A percentile compares a stretch with the other conserved stretches of the same genome.
Conservation (phyloP, 1,140 invertebrate genomes). For the Piezodorus guildinii region DNA sequence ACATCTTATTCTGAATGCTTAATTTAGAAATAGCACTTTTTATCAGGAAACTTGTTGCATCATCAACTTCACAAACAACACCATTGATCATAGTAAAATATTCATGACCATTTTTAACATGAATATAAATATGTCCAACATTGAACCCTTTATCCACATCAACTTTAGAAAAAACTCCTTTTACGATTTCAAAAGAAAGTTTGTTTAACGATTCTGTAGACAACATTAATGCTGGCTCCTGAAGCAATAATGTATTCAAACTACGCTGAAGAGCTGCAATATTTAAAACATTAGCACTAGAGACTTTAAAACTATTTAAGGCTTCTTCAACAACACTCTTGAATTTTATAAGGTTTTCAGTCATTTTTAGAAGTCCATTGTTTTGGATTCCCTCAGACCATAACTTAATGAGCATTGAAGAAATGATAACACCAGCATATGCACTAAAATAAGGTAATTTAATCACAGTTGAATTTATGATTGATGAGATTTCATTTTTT, state of each 20-base stretch:
- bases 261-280: neutral
- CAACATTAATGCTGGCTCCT: neutral
- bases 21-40: too few relatives aligned
- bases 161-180: neutral
- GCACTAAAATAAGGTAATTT: neutral
- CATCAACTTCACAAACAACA: slow-evolving; percentile 5
- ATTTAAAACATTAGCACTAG: neutral
- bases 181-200: neutral
- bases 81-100: neutral
- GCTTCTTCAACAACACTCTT: neutral
- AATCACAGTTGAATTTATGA: neutral
- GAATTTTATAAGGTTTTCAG: neutral
- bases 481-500: neutral
- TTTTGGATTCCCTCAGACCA: neutral
- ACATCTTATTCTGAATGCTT: neutral
- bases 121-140: neutral
- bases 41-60: neutral
- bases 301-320: neutral
- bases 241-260: neutral
- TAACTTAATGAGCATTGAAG: neutral
- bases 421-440: neutral
- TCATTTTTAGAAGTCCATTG: neutral
- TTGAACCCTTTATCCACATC: neutral
- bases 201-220: neutral
- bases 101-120: neutral